These are phyloP conservation scores for Caenorhabditis angaria DNA, from an alignment of 2,888 invertebrate genomes.

Conservation along the genomic window DNA sequence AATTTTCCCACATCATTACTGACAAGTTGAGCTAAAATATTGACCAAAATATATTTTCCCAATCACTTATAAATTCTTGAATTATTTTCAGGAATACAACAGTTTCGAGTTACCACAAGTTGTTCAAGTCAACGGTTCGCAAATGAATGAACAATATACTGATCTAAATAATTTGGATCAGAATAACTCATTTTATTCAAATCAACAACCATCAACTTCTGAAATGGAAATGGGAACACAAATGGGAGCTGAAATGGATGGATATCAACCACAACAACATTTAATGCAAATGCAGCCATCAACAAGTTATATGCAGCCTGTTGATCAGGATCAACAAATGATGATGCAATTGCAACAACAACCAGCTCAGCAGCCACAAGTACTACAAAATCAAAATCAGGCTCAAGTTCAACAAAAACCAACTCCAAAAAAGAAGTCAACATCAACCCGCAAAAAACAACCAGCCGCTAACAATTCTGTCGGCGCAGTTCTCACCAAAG, in stretches of 20 bases:
- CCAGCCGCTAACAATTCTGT: conserved; percentile 12
- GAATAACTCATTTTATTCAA: conserved; percentile 17
- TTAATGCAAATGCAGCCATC: conserved; percentile 13
- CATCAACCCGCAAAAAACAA: conserved; percentile 9
- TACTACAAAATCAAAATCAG: not conserved
- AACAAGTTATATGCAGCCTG: conserved; percentile 19
- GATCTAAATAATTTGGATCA: conserved; percentile 12
- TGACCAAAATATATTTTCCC: not conserved
- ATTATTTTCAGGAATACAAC: conserved; percentile 26
- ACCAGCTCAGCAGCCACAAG: not conserved
- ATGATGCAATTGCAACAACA: conserved; percentile 5
- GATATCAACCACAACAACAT: not conserved
- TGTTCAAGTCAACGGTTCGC: conserved; percentile 5
- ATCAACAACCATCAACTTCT: conserved; percentile 36
- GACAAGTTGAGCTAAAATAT: too few relatives aligned
- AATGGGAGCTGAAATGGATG: not conserved
- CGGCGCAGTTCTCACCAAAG: conserved; percentile 24
- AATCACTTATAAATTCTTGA: too few relatives aligned
- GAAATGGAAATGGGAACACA: conserved; percentile 4
- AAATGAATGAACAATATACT: conserved; percentile 15
- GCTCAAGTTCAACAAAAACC: not conserved
- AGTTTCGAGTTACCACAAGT: conserved; percentile 34
- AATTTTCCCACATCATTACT: too few relatives aligned
- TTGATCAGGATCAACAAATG: conserved; percentile 3
- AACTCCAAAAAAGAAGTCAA: conserved; percentile 11